Base-by-base conservation (phyloP, 2,797 vertebrate genomes). In the Crossoptilon crossoptilon region DNA sequence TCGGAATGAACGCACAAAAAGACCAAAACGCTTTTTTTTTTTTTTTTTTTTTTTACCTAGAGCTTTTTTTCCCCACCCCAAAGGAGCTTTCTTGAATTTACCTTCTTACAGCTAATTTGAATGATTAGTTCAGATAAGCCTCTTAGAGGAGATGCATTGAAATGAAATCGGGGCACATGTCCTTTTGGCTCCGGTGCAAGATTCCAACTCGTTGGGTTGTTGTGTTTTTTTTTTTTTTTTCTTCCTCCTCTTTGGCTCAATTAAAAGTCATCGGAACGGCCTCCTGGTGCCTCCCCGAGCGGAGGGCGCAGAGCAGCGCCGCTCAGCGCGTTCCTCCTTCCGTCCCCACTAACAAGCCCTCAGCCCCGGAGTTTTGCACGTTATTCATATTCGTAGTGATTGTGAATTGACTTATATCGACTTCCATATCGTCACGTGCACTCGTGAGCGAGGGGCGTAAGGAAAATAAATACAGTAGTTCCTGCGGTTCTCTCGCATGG, bases 61-160 rank as follows among this genome's bases (percentile, higher is more conserved):
- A 27, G 24, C 49, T 29, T 53, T 53, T 55, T 17, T 18, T 4
- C 11, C 3, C 26, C 51, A 53, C 6, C 16, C 35, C 14, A 87
- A 94, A 97, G 93, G 90, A 96, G 96, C 97, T 97, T 97, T 96
- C 95, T 97, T 98, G 96, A 97, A 97, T 98, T 97, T 97, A 97
- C 97, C 96, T 98, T 97, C 97, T 98, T 97, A 96, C 89, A 96
- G 97, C 97, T 98, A 98, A 98, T 98, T 98, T 98, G 96, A 98
- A 98, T 97, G 97, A 98, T 98, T 98, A 97, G 95, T 97, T 97
- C 97, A 96, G 97, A 97, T 98, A 98, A 98, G 97, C 97, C 77
- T 97, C 97, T 98, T 98, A 98, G 94, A 97, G 95, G 96, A 97
- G 97, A 97, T 98, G 93, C 96, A 97, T 97, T 97, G 97, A 97